A percentile compares a stretch with the other conserved stretches of the same genome.
phyloP scores from a whole-genome alignment of 2,888 invertebrate genomes.

The Leptinotarsa haldemani region DNA sequence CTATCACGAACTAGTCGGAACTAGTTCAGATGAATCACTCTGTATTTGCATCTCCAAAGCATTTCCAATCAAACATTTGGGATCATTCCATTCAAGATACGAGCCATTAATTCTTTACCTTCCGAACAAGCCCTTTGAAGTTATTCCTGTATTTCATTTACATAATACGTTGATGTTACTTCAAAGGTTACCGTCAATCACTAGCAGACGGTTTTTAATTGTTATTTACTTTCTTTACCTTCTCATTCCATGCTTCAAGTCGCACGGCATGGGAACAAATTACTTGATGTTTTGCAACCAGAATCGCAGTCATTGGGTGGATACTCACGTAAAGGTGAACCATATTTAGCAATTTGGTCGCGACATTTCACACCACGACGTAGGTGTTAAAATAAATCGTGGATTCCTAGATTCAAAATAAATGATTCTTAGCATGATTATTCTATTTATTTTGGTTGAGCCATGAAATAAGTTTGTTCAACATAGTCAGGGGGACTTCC shows the following conservation, averaged over 20 bases:
- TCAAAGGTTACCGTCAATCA: slow-evolving; percentile 19
- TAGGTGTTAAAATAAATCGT: neutral
- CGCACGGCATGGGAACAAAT: slow-evolving; percentile 8
- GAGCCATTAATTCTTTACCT: slow-evolving; percentile 1
- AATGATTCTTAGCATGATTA: no score
- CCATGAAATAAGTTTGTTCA: no score
- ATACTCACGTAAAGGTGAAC: slow-evolving; percentile 16
- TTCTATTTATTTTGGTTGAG: no score
- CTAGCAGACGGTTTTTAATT: slow-evolving; percentile 9
- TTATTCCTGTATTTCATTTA: slow-evolving; percentile 11
- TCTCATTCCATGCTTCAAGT: slow-evolving; percentile 5
- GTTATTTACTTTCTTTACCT: slow-evolving; percentile 13
- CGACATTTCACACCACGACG: slow-evolving; percentile 1
- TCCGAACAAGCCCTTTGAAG: slow-evolving; percentile 10
- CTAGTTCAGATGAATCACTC: neutral
- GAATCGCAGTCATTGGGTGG: slow-evolving; percentile 4
- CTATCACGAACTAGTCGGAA: neutral
- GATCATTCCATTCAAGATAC: neutral
- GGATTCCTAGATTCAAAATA: no score
- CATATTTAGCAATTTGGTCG: slow-evolving; percentile 11
- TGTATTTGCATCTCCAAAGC: neutral
- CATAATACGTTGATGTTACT: slow-evolving; percentile 14
- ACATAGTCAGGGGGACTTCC: no score
- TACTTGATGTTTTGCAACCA: slow-evolving; percentile 6
- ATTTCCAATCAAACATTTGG: neutral